phyloP scores from a whole-genome alignment of 2,113 vertebrate genomes.

The Nothocercus julius region DNA sequence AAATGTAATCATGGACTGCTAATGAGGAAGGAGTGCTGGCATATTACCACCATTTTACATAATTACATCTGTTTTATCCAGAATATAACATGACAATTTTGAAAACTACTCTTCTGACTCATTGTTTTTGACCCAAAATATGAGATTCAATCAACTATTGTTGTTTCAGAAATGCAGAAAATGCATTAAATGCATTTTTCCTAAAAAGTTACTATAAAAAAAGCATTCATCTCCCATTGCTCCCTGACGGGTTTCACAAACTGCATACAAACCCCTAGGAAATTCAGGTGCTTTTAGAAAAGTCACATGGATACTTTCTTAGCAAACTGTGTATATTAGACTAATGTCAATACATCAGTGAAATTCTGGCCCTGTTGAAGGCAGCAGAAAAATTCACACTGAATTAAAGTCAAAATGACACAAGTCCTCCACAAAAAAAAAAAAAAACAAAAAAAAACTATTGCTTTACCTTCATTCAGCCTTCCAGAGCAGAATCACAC shows the following conservation, averaged over 20 bases:
- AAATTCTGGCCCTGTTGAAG: background rate
- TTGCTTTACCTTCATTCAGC: background rate
- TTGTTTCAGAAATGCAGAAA: background rate
- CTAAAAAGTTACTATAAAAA: background rate
- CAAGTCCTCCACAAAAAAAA: background rate
- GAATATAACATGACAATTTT: background rate
- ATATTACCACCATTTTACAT: background rate
- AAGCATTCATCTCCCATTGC: background rate
- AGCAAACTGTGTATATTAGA: fast-evolving
- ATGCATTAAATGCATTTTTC: background rate
- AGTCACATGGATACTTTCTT: background rate
- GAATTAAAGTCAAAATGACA: background rate
- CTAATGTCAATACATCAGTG: background rate
- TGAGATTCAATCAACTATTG: background rate
- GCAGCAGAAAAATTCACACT: background rate
- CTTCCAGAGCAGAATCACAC: background rate
- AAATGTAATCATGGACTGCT: background rate
- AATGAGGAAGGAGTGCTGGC: background rate
- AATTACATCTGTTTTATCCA: background rate
- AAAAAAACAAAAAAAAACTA: background rate
- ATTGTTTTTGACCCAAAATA: background rate
- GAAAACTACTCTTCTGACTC: background rate
- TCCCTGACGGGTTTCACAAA: background rate
- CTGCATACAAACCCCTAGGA: background rate
- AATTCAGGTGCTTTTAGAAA: background rate